Evolutionary conservation across 2,888 invertebrate genomes (phyloP).

Genomic region (Clistopyga incitator): DNA sequence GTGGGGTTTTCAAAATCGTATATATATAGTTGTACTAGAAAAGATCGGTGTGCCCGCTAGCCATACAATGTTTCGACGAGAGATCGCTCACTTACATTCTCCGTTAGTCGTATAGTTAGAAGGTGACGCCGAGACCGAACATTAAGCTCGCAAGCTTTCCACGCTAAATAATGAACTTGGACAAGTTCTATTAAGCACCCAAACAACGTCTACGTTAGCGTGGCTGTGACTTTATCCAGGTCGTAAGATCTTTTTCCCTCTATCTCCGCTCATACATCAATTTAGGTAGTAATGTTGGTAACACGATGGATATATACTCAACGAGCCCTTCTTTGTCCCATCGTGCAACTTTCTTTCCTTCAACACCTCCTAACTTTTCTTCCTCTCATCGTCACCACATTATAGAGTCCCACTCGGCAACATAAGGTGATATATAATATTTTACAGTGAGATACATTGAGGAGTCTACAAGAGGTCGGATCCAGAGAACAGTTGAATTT

Average conservation of each 20-base stretch:
- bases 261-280: slow-evolving; percentile 72
- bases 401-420: background rate
- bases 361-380: slow-evolving; percentile 45
- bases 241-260: slow-evolving; percentile 60
- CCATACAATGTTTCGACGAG: slow-evolving; percentile 20
- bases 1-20: background rate
- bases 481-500: too few relatives aligned
- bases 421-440: background rate
- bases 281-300: slow-evolving; percentile 65
- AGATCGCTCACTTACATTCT: slow-evolving; percentile 65
- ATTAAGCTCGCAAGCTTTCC: slow-evolving; percentile 75
- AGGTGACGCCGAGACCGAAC: slow-evolving; percentile 55
- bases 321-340: slow-evolving; percentile 13
- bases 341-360: slow-evolving; percentile 12
- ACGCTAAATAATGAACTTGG: slow-evolving; percentile 80
- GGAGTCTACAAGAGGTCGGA: background rate
- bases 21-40: slow-evolving; percentile 11
- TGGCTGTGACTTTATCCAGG: slow-evolving; percentile 38
- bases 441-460: background rate
- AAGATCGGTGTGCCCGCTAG: background rate
- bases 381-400: slow-evolving; percentile 1
- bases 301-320: slow-evolving; percentile 45
- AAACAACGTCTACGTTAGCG: slow-evolving; percentile 67
- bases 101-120: slow-evolving; percentile 6
- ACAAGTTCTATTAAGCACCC: slow-evolving; percentile 82